Evolutionary conservation across 2,113 vertebrate species (phyloP).

Genomic region (Ornithorhynchus anatinus): DNA sequence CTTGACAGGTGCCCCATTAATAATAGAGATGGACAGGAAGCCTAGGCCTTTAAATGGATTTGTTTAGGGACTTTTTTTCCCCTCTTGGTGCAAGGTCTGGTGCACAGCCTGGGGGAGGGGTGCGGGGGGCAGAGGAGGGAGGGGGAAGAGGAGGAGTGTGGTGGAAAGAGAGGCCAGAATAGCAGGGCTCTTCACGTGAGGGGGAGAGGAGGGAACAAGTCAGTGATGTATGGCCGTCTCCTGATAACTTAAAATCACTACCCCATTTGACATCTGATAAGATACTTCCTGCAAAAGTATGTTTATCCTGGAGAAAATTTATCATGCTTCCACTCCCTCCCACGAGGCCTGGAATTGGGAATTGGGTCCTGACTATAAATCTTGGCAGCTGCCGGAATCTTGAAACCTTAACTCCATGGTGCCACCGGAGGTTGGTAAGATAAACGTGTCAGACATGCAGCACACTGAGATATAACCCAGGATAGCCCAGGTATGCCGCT

Average conservation of each 20-base stretch:
- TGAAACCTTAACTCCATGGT: not conserved
- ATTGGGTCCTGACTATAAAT: not conserved
- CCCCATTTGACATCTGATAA: conserved; percentile 62
- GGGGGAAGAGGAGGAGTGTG: not conserved
- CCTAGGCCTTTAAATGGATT: not conserved
- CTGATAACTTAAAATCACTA: not conserved
- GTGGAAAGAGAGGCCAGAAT: not conserved
- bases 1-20: not conserved
- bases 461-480: not conserved
- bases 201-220: conserved; percentile 1
- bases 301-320: conserved; percentile 58
- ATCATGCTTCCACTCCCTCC: conserved; percentile 51
- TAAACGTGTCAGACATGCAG: not conserved
- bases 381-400: not conserved
- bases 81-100: not conserved
- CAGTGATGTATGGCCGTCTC: conserved; percentile 30
- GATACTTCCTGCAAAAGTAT: conserved; percentile 59
- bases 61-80: not conserved
- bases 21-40: not conserved
- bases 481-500: not conserved
- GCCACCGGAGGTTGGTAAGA: not conserved
- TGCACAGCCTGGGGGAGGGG: not conserved
- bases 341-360: not conserved
- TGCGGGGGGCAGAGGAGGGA: not conserved
- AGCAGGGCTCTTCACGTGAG: not conserved